Evolutionary conservation across 2,797 vertebrate species (phyloP).

Genomic region (Arnoldichthys spilopterus): DNA sequence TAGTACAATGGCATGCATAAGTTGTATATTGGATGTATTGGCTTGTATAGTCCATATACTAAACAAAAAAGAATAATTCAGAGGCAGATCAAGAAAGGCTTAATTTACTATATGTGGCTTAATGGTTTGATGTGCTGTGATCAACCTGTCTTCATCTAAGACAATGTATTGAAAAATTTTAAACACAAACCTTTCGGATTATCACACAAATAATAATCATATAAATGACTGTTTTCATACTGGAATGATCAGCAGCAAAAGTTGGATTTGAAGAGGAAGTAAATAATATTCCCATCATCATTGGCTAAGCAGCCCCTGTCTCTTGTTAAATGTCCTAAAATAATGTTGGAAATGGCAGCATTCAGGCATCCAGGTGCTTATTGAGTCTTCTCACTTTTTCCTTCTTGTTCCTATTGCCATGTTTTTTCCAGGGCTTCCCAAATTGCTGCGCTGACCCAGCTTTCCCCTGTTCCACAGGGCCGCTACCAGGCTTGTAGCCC

Average conservation of each 20-base stretch:
- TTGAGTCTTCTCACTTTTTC: conserved; percentile 92
- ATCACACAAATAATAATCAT: background rate
- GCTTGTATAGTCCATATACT: background rate
- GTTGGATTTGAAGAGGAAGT: background rate
- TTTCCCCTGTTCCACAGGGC: conserved; percentile 62
- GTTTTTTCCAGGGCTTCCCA: conserved; percentile 97
- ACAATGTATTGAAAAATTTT: background rate
- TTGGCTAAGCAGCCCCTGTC: background rate
- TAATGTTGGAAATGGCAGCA: background rate
- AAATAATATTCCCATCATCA: background rate
- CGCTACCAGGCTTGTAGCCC: conserved; percentile 85
- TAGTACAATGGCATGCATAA: background rate
- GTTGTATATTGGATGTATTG: background rate
- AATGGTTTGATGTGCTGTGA: background rate
- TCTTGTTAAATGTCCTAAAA: background rate
- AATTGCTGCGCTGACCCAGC: conserved; percentile 54
- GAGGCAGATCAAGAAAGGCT: background rate
- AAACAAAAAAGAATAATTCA: background rate
- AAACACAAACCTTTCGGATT: conserved; percentile 10
- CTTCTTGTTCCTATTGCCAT: conserved; percentile 94
- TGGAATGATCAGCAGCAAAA: background rate
- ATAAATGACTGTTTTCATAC: background rate
- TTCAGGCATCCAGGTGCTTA: conserved; percentile 91
- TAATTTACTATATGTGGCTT: background rate
- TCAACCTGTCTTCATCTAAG: background rate